Conservation (phyloP, 2,888 invertebrate genomes). For the Mythimna ferrago region DNA sequence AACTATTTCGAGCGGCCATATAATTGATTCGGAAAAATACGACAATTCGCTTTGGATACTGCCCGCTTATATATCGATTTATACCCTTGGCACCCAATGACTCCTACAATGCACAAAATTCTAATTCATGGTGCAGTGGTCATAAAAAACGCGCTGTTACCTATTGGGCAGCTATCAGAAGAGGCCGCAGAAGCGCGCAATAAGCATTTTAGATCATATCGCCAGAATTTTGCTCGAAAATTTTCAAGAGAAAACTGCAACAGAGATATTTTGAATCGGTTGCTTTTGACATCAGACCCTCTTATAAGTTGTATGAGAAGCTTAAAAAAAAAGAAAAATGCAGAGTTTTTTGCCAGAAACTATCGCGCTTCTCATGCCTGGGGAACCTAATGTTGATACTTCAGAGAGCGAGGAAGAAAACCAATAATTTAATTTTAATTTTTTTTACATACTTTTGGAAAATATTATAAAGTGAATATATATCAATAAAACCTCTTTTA, state of each 20-base stretch:
- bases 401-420: slow-evolving; percentile 13
- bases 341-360: slow-evolving; percentile 13
- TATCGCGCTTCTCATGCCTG: slow-evolving; percentile 3
- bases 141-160: slow-evolving; percentile 62
- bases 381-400: slow-evolving; percentile 15
- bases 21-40: neutral
- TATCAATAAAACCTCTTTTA: no score
- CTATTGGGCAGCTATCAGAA: slow-evolving; percentile 68
- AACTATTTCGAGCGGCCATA: neutral
- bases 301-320: slow-evolving; percentile 1
- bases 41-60: neutral
- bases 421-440: neutral
- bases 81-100: neutral
- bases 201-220: slow-evolving; percentile 62
- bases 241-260: slow-evolving; percentile 1
- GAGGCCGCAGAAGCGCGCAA: slow-evolving; percentile 65
- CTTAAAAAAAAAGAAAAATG: neutral
- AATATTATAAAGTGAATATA: no score
- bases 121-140: neutral
- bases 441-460: no score
- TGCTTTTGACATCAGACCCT: slow-evolving; percentile 1
- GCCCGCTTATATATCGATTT: neutral
- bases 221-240: slow-evolving; percentile 33
- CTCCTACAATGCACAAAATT: neutral
- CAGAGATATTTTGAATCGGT: neutral